Percentiles rank a stretch among this genome's conserved stretches.
Conservation (phyloP, 2,888 invertebrate species). For the Sinelater perroti region DNA sequence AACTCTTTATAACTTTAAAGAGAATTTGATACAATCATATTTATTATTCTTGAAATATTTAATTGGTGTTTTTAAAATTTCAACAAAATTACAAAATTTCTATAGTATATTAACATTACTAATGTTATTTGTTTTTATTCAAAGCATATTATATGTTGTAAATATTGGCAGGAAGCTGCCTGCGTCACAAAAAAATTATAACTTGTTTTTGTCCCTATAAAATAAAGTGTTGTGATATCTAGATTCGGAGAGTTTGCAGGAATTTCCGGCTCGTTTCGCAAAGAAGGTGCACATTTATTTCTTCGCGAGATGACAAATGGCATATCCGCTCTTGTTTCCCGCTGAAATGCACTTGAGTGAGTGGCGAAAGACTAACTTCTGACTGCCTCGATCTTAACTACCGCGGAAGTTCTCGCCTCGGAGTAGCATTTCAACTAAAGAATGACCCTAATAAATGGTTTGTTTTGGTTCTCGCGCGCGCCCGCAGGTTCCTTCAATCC, state of each 20-base stretch:
- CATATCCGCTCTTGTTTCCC: conserved; percentile 31
- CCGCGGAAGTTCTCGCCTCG: conserved; percentile 22
- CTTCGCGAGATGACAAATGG: conserved; percentile 30
- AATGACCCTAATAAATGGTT: conserved; percentile 29
- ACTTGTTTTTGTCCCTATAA: too few relatives aligned
- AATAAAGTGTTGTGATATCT: too few relatives aligned
- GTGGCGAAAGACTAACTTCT: conserved; percentile 29
- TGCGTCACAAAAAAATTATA: too few relatives aligned
- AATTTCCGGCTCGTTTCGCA: conserved; percentile 11
- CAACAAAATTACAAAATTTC: too few relatives aligned
- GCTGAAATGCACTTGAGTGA: conserved; percentile 34
- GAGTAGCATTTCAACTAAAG: conserved; percentile 21
- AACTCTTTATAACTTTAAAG: too few relatives aligned
- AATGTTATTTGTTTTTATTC: too few relatives aligned
- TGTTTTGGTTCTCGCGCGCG: conserved; percentile 25
- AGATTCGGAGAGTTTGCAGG: conserved; percentile 3
- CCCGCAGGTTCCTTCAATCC: neutral
- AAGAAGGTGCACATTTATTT: conserved; percentile 25
- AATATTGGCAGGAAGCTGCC: too few relatives aligned
- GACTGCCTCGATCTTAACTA: conserved; percentile 26
- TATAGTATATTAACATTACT: too few relatives aligned
- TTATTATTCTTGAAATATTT: too few relatives aligned
- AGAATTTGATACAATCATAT: too few relatives aligned
- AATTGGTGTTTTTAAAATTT: too few relatives aligned
- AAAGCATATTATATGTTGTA: too few relatives aligned